phyloP scores from a whole-genome alignment of 2,888 invertebrate genomes.

The Hyposoter didymator region DNA sequence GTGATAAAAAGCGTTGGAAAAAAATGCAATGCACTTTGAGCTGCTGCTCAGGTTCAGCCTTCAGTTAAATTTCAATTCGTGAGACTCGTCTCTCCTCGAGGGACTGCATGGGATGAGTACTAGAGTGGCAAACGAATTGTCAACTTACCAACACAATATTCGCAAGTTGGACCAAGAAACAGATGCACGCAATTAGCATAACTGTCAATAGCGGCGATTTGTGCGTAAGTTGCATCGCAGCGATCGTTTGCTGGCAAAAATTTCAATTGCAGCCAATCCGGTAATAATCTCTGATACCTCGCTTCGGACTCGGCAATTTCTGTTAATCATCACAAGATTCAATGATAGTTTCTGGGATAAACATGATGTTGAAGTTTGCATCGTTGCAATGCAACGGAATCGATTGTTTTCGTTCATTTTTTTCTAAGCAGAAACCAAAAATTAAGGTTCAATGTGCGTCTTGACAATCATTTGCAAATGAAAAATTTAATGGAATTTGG shows the following conservation, averaged over 20 bases:
- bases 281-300: constrained; percentile 85
- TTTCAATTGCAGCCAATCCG: constrained; percentile 86
- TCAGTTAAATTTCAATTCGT: too few relatives aligned
- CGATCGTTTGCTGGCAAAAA: constrained; percentile 89
- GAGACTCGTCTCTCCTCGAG: neutral
- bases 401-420: too few relatives aligned
- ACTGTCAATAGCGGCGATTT: constrained; percentile 90
- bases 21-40: too few relatives aligned
- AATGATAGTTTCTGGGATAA: neutral
- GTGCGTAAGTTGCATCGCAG: constrained; percentile 90
- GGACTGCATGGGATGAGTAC: neutral
- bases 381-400: neutral
- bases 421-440: too few relatives aligned
- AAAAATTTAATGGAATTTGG: too few relatives aligned
- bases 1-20: too few relatives aligned
- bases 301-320: constrained; percentile 87
- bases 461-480: too few relatives aligned
- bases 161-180: constrained; percentile 93
- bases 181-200: constrained; percentile 91
- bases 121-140: neutral
- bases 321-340: constrained; percentile 76
- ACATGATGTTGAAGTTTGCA: neutral
- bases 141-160: constrained; percentile 91
- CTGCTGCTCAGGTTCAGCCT: too few relatives aligned
- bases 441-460: too few relatives aligned